These are phyloP conservation scores for Euwallacea similis DNA, from an alignment of 1,140 invertebrate genomes.

Conservation along the genomic window DNA sequence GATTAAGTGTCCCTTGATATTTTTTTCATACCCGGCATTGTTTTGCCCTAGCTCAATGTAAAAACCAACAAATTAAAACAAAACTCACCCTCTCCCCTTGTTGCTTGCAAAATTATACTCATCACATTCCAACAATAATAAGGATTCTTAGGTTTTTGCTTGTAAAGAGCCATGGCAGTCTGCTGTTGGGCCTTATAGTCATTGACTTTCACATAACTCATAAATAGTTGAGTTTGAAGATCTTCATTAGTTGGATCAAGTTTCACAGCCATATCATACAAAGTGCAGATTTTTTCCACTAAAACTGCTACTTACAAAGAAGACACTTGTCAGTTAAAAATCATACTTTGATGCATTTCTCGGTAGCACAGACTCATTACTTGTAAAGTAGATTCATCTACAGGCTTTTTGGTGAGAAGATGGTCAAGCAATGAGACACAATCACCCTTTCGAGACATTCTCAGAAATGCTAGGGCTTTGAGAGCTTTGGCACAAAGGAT, in stretches of 20 bases:
- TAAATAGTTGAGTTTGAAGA: slow-evolving; percentile 89
- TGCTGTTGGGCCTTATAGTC: slow-evolving; percentile 92
- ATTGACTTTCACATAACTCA: slow-evolving; percentile 88
- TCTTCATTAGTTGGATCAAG: slow-evolving; percentile 88
- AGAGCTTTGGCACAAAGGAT: slow-evolving; percentile 89
- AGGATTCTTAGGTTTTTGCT: slow-evolving; percentile 89
- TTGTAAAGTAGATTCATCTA: slow-evolving; percentile 90
- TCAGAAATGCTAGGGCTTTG: slow-evolving; percentile 85
- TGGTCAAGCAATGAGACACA: slow-evolving; percentile 73
- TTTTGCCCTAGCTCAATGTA: no score
- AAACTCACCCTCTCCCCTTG: slow-evolving; percentile 51
- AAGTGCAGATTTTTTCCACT: slow-evolving; percentile 85
- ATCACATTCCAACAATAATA: slow-evolving; percentile 98
- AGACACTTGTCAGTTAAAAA: not conserved
- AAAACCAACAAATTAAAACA: not conserved
- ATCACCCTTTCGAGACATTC: slow-evolving; percentile 81
- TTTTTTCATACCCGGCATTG: not conserved
- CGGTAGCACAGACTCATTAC: slow-evolving; percentile 95
- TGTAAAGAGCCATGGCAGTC: slow-evolving; percentile 86
- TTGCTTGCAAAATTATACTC: slow-evolving; percentile 91
- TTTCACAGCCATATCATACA: slow-evolving; percentile 88
- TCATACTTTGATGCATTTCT: slow-evolving; percentile 86
- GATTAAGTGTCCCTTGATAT: no score
- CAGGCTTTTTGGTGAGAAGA: slow-evolving; percentile 79
- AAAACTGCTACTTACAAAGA: slow-evolving; percentile 14